Evolutionary conservation across 2,113 vertebrate species (phyloP), one percentile per base, ranked within the genome.

Genomic region (Illadopsis cleaveri): DNA sequence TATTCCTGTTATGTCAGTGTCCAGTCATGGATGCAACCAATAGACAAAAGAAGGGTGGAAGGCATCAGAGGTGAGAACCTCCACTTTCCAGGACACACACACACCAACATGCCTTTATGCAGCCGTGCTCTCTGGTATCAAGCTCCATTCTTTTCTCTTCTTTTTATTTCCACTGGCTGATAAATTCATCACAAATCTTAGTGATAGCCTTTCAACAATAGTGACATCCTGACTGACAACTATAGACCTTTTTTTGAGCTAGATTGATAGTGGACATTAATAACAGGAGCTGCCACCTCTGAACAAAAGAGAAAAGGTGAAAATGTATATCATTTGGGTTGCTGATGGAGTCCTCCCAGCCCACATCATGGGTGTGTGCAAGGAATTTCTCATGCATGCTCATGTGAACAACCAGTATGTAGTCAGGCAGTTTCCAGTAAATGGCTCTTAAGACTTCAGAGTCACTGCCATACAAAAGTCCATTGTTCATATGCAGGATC

Each of bases 401-500:
- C 35, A 45, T n/a, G 33, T 62, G 60, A 91, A 50, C 48, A 69
- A 53, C 25, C 20, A 70, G 38, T 56, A 65, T 40, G 48, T 47
- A 61, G 27, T 38, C 24, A 2, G 64, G 58, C 51, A 64, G 38
- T 17, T 89, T 95, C 62, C 65, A 92, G 61, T 61, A 91, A 91
- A 86, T 53, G 37, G 25, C 23, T 79, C 45, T 71, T 75, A 78
- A 86, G 80, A 1, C 65, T 93, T 58, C 45, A 76, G 47, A 81
- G 40, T 23, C 6, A 5, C 20, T 54, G 35, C 54, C 33, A 37
- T 37, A 94, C 86, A 96, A 56, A 91, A 66, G 86, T 53, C 80
- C 87, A 86, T 93, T 93, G 90, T 93, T 93, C 69, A 44, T 47
- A 71, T 33, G 80, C 57, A 66, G 69, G 73, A 92, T 71, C 80